A percentile compares a stretch with the other conserved stretches of the same genome.
These are phyloP conservation scores for Lithobates sylvaticus DNA, from an alignment of 2,797 vertebrate species.

Conservation along the genomic window DNA sequence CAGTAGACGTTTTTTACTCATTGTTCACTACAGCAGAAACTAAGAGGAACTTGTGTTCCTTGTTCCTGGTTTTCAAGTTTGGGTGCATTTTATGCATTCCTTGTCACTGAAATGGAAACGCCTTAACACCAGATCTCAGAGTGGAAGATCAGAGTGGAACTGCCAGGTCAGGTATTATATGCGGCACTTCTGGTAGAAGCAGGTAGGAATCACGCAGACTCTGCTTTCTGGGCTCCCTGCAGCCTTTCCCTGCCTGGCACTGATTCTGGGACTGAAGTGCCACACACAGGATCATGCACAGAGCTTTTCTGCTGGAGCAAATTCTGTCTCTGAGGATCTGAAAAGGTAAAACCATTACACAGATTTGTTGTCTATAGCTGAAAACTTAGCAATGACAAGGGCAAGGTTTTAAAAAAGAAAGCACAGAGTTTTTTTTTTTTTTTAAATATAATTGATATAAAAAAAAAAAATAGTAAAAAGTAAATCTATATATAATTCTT, in stretches of 20 bases:
- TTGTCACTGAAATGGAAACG: conserved; percentile 77
- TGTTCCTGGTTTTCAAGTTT: conserved; percentile 81
- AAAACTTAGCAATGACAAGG: too few relatives aligned
- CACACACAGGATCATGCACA: conserved; percentile 37
- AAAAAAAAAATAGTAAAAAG: too few relatives aligned
- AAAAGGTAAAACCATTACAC: conserved; percentile 39
- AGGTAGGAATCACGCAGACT: not conserved
- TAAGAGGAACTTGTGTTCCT: conserved; percentile 71
- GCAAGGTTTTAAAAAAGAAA: too few relatives aligned
- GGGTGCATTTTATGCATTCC: conserved; percentile 83
- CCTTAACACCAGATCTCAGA: conserved; percentile 72
- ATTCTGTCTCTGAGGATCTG: conserved; percentile 20
- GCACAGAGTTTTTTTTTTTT: too few relatives aligned
- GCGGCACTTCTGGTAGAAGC: conserved; percentile 46
- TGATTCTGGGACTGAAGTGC: conserved; percentile 6
- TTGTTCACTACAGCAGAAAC: conserved; percentile 46
- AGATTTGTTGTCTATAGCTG: too few relatives aligned
- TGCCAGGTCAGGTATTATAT: conserved; percentile 52
- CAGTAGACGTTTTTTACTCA: conserved; percentile 43
- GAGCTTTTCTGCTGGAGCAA: conserved; percentile 27
- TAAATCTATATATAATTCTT: too few relatives aligned
- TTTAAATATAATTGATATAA: too few relatives aligned
- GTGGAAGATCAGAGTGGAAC: conserved; percentile 68
- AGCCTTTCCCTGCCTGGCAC: not conserved
- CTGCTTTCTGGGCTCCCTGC: not conserved